Conservation (phyloP, 2,797 vertebrate species). For the Phoebastria nigripes region DNA sequence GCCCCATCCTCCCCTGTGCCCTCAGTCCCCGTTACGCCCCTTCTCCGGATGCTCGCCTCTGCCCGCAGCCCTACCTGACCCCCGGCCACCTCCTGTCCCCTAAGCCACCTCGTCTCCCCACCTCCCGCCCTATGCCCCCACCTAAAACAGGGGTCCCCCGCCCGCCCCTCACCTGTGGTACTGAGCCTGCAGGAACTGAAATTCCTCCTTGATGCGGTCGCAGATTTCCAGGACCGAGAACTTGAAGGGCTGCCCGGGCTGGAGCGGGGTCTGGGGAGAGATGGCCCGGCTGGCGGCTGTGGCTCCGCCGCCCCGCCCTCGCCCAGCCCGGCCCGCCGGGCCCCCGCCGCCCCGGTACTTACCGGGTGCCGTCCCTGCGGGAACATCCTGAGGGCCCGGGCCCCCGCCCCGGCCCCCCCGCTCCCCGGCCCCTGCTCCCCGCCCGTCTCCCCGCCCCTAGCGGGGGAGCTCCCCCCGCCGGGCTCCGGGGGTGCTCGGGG, state of each 20-base stretch:
- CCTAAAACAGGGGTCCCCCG: neutral
- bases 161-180: conserved; percentile 74
- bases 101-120: neutral
- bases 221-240: conserved; percentile 92
- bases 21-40: fast-evolving
- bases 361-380: conserved; percentile 91
- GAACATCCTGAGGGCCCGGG: conserved; percentile 81
- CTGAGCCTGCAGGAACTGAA: conserved; percentile 92
- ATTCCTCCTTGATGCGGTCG: conserved; percentile 92
- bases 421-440: neutral
- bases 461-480: neutral
- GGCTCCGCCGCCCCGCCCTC: neutral
- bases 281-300: neutral
- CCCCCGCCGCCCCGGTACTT: conserved; percentile 48
- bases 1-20: fast-evolving
- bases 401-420: neutral
- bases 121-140: neutral
- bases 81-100: neutral
- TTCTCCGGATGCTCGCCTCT: fast-evolving
- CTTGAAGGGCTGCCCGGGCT: conserved; percentile 90
- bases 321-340: neutral
- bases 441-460: neutral
- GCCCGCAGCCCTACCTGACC: neutral
- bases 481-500: neutral
- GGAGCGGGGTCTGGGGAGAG: conserved; percentile 78